Evolutionary conservation across 2,888 invertebrate species (phyloP), one percentile per base, ranked within the genome.

Genomic region (Nyleta sp.): DNA sequence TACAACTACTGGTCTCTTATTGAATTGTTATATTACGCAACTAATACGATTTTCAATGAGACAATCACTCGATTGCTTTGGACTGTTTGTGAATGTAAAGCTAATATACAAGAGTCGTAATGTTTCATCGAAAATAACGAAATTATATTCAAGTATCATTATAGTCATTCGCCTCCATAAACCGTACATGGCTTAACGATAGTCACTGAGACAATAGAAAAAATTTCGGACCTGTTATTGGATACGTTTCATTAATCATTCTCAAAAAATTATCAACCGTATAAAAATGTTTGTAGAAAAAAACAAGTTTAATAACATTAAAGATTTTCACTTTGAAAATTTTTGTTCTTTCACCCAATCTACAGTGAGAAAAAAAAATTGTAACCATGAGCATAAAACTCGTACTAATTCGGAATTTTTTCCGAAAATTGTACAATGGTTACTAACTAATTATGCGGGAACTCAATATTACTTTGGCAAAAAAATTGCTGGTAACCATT

Each of bases 1-100:
- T 60, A 42, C 28, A 42, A 55, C 53, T 18, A 33, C 40, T 33
- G 31, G 53, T 46, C 52, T 52, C 40, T 60, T 67, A 68, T 75
- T 68, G 53, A 75, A 62, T 55, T 68, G 67, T 74, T 60, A 55
- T 62, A 68, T 75, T 68, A 75, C 53, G 75, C 62, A 75, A 75
- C 68, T 68, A 75, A 62, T 67, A 60, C 42, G 67, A 60, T 74
- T 74, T 74, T 74, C 60, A 74, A 60, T 67, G 44, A 50, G 50
- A 65, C 71, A 71, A 60, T 55, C 40, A 59, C 50, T 60, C 38
- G 48, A 46, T 38, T 35, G 53, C 55, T 31, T 53, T 35, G 18
- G 35, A 11, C 28, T 8, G 35, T 13, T 53, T 22, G 13, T 10
- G 35, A 22, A 60, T 53, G 33, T 42, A 38, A 52, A 40, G 1